Base-by-base conservation (phyloP, 2,113 vertebrate genomes). In the Dicerorhinus sumatrensis region DNA sequence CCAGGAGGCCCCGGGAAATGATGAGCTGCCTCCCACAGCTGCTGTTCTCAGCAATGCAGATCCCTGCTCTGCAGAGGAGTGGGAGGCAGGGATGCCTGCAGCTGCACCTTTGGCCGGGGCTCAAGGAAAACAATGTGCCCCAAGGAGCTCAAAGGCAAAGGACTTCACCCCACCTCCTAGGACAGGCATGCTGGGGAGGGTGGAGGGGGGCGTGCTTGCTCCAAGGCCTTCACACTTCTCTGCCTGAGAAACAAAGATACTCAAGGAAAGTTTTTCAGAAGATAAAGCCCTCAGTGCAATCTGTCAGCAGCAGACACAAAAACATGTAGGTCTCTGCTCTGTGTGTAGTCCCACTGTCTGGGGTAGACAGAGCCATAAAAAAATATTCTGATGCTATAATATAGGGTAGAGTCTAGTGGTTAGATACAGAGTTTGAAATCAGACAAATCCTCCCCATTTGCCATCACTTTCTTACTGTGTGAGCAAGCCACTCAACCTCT, bases 41-140 rank as follows among this genome's bases (percentile, higher is more conserved):
- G 76, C 86, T 79, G 11, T 54, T 92, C 77, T 84, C 95, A 96
- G 87, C 95, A 94, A 12, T 84, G 90, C 97, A 95, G 93, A 33
- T 77, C 81, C 63, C 6, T 0, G 0, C 69, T 83, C 77, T 60
- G 95, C 93, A 87, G 90, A 9, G 11, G 10, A 85, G 51, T 31
- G 87, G 48, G 84, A 89, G 58, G 82, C 84, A 77, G 90, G 33
- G 62, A 89, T 51, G 88, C 69, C 92, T 92, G 56, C 77, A 75
- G 51, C 79, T 72, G 51, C 77, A 91, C 76, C 63, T 76, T 51
- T 88, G 80, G 76, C 42, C 1, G 65, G 21, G 4, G 16, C 56
- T 93, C 58, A 85, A 79, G 60, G 48, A 90, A 63, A 86, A 63
- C 25, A 72, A 13, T 36, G 48, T 65, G 93, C 21, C 56, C 88